Evolutionary conservation across 2,797 vertebrate genomes (phyloP).

Genomic region (Labeo calbasu): DNA sequence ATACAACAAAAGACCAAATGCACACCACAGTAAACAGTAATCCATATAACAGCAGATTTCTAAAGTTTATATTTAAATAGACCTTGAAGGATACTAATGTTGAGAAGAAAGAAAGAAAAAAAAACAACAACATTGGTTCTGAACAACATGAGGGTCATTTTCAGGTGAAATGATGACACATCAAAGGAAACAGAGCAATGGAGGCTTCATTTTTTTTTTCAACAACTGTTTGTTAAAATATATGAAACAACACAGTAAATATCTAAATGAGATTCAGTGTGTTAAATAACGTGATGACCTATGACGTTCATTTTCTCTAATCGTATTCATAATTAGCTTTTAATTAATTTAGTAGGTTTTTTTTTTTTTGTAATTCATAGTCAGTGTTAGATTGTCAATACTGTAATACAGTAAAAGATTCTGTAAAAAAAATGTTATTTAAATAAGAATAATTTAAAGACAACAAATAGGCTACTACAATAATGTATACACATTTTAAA

Average conservation of each 20-base stretch:
- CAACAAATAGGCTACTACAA: not conserved
- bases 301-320: too few species aligned
- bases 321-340: too few species aligned
- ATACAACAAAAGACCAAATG: not conserved
- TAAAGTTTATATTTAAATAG: not conserved
- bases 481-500: not conserved
- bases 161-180: not conserved
- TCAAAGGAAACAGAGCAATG: not conserved
- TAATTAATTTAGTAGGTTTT: too few species aligned
- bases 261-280: not conserved
- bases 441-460: not conserved
- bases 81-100: not conserved
- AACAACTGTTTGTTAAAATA: not conserved
- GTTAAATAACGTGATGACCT: not conserved
- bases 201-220: not conserved
- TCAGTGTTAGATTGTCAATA: not conserved
- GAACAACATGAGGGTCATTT: not conserved
- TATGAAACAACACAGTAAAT: not conserved
- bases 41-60: too few species aligned
- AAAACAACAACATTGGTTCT: not conserved
- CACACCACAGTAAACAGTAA: not conserved
- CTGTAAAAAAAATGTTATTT: not conserved
- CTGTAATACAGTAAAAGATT: not conserved
- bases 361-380: too few species aligned
- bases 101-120: not conserved